Percentiles rank a stretch among this genome's conserved stretches.
phyloP scores from a whole-genome alignment of 2,888 invertebrate species.

The Leuctra nigra region DNA sequence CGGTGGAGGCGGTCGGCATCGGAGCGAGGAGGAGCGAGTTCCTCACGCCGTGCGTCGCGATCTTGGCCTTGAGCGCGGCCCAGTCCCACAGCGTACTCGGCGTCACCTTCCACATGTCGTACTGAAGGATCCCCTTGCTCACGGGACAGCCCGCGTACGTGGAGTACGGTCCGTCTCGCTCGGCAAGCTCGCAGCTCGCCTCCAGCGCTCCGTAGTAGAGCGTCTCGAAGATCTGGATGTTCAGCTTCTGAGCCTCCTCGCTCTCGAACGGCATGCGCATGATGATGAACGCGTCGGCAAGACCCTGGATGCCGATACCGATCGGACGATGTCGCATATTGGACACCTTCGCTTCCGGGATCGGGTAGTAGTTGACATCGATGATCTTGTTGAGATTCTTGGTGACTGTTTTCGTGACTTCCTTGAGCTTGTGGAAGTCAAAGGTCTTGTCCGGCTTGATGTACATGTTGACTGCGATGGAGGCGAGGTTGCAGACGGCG shows the following conservation, averaged over 20 bases:
- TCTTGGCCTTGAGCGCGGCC: slow-evolving; percentile 71
- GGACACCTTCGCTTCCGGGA: slow-evolving; percentile 70
- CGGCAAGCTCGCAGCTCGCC: slow-evolving; percentile 90
- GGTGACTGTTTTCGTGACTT: slow-evolving; percentile 82
- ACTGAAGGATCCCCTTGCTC: slow-evolving; percentile 89
- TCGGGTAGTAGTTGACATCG: slow-evolving; percentile 92
- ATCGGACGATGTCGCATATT: slow-evolving; percentile 83
- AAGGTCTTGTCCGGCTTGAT: slow-evolving; percentile 71
- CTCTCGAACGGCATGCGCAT: slow-evolving; percentile 93
- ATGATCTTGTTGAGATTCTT: slow-evolving; percentile 94
- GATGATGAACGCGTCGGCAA: slow-evolving; percentile 93
- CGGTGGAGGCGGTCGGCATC: slow-evolving; percentile 99
- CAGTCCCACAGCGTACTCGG: slow-evolving; percentile 89
- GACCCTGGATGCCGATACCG: slow-evolving; percentile 93
- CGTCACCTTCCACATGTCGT: slow-evolving; percentile 94
- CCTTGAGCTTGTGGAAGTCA: slow-evolving; percentile 81
- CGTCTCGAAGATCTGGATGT: slow-evolving; percentile 96
- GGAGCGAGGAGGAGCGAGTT: slow-evolving; percentile 93
- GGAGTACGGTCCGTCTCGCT: slow-evolving; percentile 77
- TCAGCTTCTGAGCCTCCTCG: slow-evolving; percentile 73
- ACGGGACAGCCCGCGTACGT: slow-evolving; percentile 89
- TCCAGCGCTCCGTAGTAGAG: slow-evolving; percentile 96
- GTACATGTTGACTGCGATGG: slow-evolving; percentile 93
- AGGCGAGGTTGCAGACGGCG: slow-evolving; percentile 97
- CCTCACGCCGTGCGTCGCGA: slow-evolving; percentile 81